Percentiles rank a stretch among this genome's conserved stretches.
Evolutionary conservation across 2,888 invertebrate species (phyloP).

Genomic region (Mythimna pallens): DNA sequence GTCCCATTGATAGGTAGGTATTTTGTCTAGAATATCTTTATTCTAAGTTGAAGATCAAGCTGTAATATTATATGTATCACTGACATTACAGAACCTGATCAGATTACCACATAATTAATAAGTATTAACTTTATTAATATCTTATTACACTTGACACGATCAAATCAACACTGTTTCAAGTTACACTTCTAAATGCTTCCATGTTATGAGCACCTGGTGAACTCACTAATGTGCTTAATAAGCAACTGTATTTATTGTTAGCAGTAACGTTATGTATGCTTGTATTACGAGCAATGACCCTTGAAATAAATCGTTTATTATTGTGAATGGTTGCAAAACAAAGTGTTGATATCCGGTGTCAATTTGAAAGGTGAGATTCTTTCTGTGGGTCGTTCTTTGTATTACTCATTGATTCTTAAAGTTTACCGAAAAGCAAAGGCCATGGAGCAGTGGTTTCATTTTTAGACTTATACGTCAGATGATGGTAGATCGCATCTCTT

Average conservation of each 20-base stretch:
- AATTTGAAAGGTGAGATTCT: not conserved
- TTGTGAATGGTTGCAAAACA: conserved; percentile 16
- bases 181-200: conserved; percentile 21
- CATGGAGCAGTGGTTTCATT: no score
- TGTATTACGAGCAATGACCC: conserved; percentile 48
- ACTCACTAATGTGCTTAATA: conserved; percentile 11
- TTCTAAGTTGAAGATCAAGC: not conserved
- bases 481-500: no score
- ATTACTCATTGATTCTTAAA: no score
- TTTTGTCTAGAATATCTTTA: no score
- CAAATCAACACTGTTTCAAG: conserved; percentile 28
- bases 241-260: conserved; percentile 11
- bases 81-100: not conserved
- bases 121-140: not conserved
- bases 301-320: not conserved
- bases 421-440: no score
- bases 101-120: not conserved
- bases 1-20: no score
- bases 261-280: conserved; percentile 9
- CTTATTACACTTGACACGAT: not conserved
- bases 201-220: conserved; percentile 39
- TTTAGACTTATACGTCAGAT: no score
- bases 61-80: not conserved
- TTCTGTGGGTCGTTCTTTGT: not conserved
- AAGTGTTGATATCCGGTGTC: not conserved